Percentiles rank a stretch among this genome's conserved stretches.
Conservation (phyloP, 2,113 vertebrate genomes). For the Columba janthina region DNA sequence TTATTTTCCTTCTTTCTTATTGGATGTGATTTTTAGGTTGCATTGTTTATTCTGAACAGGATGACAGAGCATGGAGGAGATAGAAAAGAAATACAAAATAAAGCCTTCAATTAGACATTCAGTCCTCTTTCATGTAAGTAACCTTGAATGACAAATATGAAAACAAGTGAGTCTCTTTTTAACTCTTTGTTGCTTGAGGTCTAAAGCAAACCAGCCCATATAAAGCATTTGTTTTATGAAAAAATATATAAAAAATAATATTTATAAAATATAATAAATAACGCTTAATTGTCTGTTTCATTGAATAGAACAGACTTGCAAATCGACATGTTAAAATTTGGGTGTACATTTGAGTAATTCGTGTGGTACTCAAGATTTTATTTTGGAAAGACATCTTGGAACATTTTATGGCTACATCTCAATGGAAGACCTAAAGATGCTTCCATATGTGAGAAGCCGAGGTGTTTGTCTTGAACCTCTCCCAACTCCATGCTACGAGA, state of each 20-base stretch:
- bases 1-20: neutral
- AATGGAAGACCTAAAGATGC: neutral
- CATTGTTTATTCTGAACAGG: neutral
- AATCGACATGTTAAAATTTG: neutral
- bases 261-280: neutral
- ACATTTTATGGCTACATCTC: neutral
- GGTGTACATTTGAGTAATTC: rapidly evolving
- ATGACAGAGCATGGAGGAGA: neutral
- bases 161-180: neutral
- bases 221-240: neutral
- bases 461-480: neutral
- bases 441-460: neutral
- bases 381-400: neutral
- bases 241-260: neutral
- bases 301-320: neutral
- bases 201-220: neutral
- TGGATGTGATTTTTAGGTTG: neutral
- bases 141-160: neutral
- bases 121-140: neutral
- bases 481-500: neutral
- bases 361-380: neutral
- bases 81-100: neutral
- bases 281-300: neutral
- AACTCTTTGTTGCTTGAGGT: neutral
- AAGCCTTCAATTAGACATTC: neutral